These are phyloP conservation scores for Oreochromis tanganicae DNA, from an alignment of 2,113 vertebrate genomes.

Conservation along the genomic window DNA sequence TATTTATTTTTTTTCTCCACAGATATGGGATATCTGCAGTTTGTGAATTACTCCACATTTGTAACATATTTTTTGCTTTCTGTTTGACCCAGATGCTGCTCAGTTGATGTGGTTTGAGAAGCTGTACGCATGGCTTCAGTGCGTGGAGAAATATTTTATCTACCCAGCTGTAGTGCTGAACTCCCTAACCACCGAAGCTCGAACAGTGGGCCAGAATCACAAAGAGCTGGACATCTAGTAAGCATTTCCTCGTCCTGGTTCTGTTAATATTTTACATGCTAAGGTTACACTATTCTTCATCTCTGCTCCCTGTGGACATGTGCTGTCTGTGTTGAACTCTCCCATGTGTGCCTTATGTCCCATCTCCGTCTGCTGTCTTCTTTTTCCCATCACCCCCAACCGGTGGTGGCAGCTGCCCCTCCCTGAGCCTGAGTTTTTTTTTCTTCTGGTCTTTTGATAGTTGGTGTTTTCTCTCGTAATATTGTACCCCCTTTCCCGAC, in stretches of 20 bases:
- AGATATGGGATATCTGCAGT: neutral
- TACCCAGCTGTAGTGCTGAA: conserved; percentile 87
- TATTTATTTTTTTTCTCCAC: neutral
- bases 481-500: neutral
- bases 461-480: neutral
- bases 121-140: conserved; percentile 85
- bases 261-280: neutral
- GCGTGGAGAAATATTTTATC: conserved; percentile 85
- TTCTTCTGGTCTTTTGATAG: neutral
- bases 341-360: neutral
- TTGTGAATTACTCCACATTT: neutral
- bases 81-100: conserved; percentile 74
- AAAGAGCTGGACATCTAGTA: conserved; percentile 85
- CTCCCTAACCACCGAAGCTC: conserved; percentile 84
- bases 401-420: neutral
- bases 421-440: neutral
- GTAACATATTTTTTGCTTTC: neutral
- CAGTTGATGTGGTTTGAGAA: conserved; percentile 95
- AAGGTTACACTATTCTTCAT: neutral
- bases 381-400: neutral
- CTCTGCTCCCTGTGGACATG: neutral
- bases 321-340: neutral
- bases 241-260: conserved; percentile 31
- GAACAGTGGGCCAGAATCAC: conserved; percentile 73
- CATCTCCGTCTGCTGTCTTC: neutral